Conservation (phyloP, 2,113 vertebrate species). For the Turdus rufiventris region DNA sequence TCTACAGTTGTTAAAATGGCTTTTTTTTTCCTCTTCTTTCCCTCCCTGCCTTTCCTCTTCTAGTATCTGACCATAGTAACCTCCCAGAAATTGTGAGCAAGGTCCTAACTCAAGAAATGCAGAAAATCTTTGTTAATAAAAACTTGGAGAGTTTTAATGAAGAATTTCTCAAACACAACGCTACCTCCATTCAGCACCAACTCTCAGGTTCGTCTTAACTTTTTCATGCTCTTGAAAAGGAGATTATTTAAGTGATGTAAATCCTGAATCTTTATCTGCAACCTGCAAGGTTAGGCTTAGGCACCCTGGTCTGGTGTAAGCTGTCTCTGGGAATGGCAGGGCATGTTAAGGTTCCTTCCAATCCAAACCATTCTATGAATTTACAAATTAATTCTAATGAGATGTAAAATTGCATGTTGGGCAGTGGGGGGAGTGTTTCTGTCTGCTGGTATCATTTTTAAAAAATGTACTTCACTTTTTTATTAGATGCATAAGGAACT, state of each 20-base stretch:
- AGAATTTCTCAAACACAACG: conserved; percentile 76
- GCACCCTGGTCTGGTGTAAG: neutral
- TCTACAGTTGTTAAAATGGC: neutral
- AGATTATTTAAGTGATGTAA: neutral
- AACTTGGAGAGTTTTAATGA: conserved; percentile 78
- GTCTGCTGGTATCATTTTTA: neutral
- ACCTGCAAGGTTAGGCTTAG: neutral
- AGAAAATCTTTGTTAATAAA: conserved; percentile 77
- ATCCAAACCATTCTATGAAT: neutral
- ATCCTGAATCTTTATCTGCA: neutral
- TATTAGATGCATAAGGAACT: neutral
- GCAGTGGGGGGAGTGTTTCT: fast-evolving
- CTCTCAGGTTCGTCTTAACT: conserved; percentile 56
- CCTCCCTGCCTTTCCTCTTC: neutral
- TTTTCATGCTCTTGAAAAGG: neutral
- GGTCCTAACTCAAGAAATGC: conserved; percentile 79
- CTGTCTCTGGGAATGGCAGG: neutral
- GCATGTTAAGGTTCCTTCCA: neutral
- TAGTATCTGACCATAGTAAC: conserved; percentile 78
- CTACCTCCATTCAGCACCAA: conserved; percentile 77
- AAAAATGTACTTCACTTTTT: neutral
- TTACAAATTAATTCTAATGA: neutral
- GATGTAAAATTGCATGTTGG: neutral
- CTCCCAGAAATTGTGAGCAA: conserved; percentile 77
- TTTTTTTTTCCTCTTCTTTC: neutral